phyloP scores from a whole-genome alignment of 2,113 vertebrate species.

The Bubo bubo region DNA sequence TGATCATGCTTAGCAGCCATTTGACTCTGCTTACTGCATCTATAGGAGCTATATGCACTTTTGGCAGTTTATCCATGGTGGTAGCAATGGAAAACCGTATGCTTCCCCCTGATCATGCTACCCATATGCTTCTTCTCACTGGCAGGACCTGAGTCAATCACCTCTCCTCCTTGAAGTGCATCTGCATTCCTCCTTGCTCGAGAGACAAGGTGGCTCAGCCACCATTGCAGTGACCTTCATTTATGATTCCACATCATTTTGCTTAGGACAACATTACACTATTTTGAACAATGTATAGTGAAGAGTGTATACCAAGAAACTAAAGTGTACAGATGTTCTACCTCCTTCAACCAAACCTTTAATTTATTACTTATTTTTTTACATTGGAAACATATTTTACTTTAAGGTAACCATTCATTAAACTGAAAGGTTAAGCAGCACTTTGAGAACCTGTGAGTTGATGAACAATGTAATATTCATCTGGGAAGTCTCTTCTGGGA shows the following conservation, averaged over 20 bases:
- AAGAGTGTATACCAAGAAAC: neutral
- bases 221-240: neutral
- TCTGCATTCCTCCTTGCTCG: neutral
- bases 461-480: neutral
- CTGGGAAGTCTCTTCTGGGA: neutral
- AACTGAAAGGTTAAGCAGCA: neutral
- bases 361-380: neutral
- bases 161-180: neutral
- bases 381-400: neutral
- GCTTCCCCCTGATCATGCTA: neutral
- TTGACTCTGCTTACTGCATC: neutral
- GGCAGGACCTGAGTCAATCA: neutral
- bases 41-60: neutral
- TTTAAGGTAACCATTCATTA: neutral
- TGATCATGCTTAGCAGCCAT: neutral
- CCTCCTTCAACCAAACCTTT: neutral
- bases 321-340: accelerated
- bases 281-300: neutral
- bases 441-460: neutral
- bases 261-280: neutral
- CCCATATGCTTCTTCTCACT: neutral
- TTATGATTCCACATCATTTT: neutral
- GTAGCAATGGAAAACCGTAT: neutral
- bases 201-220: neutral
- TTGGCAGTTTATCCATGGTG: neutral